phyloP scores from a whole-genome alignment of 2,113 vertebrate genomes.

The Syngnathoides biaculeatus region DNA sequence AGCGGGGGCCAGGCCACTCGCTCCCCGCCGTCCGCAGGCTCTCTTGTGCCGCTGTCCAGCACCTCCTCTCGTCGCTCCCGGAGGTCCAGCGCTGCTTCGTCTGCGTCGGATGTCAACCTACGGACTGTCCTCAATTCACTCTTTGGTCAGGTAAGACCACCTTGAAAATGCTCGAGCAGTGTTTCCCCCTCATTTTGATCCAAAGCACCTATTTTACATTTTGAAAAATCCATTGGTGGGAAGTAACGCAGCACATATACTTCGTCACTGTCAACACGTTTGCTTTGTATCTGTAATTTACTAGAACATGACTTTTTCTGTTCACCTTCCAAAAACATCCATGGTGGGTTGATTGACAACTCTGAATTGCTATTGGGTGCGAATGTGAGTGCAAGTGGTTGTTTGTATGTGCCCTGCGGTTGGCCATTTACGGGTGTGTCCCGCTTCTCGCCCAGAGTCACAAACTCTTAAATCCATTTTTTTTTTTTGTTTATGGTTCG shows the following conservation, averaged over 20 bases:
- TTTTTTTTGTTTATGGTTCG: too few relatives aligned
- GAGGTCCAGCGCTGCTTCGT: conserved; percentile 72
- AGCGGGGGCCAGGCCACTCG: conserved; percentile 51
- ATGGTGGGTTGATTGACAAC: too few relatives aligned
- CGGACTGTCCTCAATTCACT: conserved; percentile 89
- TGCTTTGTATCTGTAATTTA: too few relatives aligned
- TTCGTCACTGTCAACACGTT: neutral
- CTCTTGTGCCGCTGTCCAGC: conserved; percentile 70
- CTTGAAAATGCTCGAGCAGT: neutral
- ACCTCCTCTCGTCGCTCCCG: conserved; percentile 73
- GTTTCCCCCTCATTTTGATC: neutral
- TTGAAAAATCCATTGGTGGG: neutral
- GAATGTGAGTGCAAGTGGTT: too few relatives aligned
- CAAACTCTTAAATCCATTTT: too few relatives aligned
- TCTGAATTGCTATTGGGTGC: too few relatives aligned
- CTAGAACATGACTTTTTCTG: too few relatives aligned
- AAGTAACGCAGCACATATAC: neutral
- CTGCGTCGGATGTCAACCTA: conserved; percentile 79
- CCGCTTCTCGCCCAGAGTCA: too few relatives aligned
- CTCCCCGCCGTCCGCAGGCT: conserved; percentile 64
- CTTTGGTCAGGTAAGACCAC: conserved; percentile 89
- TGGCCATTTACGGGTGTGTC: too few relatives aligned
- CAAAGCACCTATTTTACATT: neutral
- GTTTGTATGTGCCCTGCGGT: too few relatives aligned
- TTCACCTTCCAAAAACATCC: too few relatives aligned